Evolutionary conservation across 30 jellyfish, hydroid and myxozoan genomes (phyloP).

Genomic region (Hydractinia symbiolongicarpus): DNA sequence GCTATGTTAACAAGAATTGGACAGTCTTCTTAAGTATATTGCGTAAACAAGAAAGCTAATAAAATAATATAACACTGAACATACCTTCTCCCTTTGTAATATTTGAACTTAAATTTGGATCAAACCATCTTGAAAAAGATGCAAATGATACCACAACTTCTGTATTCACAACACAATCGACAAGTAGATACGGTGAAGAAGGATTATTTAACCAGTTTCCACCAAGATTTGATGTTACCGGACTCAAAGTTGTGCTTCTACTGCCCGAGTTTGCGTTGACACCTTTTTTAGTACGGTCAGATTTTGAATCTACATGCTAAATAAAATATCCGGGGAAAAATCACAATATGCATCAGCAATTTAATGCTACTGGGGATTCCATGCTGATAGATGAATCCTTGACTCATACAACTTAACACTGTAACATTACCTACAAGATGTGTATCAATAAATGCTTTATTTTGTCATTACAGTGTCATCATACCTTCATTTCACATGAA

Average conservation of each 20-base stretch:
- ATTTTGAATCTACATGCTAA: conserved; percentile 52
- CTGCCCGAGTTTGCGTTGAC: conserved; percentile 12
- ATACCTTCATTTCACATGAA: conserved; percentile 63
- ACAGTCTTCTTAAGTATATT: no score
- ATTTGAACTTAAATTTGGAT: conserved; percentile 1
- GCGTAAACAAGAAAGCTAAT: no score
- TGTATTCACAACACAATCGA: conserved; percentile 63
- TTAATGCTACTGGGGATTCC: no score
- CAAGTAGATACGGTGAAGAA: conserved; percentile 62
- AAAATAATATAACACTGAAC: no score
- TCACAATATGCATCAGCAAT: no score
- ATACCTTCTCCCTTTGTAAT: no score
- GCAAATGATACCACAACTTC: conserved; percentile 65
- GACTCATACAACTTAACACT: no score
- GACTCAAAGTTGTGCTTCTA: conserved; percentile 40
- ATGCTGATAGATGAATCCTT: no score
- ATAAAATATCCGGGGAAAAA: no score
- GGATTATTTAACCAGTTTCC: conserved; percentile 20
- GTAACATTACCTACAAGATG: no score
- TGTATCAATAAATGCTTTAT: no score
- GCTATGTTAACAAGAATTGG: no score
- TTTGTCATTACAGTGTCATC: neutral
- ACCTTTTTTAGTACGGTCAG: conserved; percentile 23
- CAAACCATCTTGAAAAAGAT: conserved; percentile 92
- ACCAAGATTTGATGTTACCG: conserved; percentile 36